Base-by-base conservation (phyloP, 2,888 invertebrate species). In the Helicoverpa assulta region DNA sequence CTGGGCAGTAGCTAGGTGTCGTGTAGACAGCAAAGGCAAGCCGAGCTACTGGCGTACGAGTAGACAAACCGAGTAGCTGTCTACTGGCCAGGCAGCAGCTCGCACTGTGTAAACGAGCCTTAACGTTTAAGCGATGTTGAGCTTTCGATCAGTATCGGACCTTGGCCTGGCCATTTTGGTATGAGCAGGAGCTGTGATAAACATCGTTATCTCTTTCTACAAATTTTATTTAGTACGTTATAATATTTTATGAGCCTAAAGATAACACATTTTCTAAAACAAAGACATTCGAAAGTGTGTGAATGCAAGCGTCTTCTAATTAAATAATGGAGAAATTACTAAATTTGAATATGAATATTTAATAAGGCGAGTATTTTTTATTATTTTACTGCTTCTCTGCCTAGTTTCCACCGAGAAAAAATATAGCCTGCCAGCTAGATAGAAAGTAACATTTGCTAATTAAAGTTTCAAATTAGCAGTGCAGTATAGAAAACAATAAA, bases 131-230 rank as follows among this genome's bases (percentile, higher is more conserved):
- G 84, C 86, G 85, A 85, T 90, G 82, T 88, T 88, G 88, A 88
- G 87, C 90, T 90, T 92, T 90, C 85, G 89, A 84, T 88, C 88
- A 85, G 88, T 88, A 88, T 88, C 88, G 84, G 86, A 73, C 86
- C 84, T 83, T 84, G 81, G 82, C 82, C 85, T 77, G 83, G 82
- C 86, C 86, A 87, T 86, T 87, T 86, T 83, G 79, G 71, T 82
- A 77, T 82, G 76, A 88, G 75, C 75, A 80, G 85, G 87, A 88
- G 86, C 86, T 65, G 78, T 73, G 83, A 76, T 80, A 81, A 77
- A 79, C 85, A 88, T 86, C 71, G 87, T 86, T 83, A 85, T 93
- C 93, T 93, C 92, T 91, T 88, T 94, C 93, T 86, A 76, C 55
- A 65, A 75, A 76, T 67, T 72, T 66, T 69, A 72, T 62, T 74